Percentiles rank a stretch among this genome's conserved stretches.
These are phyloP conservation scores for Lochmaea crataegi DNA, from an alignment of 2,888 invertebrate species.

Conservation along the genomic window DNA sequence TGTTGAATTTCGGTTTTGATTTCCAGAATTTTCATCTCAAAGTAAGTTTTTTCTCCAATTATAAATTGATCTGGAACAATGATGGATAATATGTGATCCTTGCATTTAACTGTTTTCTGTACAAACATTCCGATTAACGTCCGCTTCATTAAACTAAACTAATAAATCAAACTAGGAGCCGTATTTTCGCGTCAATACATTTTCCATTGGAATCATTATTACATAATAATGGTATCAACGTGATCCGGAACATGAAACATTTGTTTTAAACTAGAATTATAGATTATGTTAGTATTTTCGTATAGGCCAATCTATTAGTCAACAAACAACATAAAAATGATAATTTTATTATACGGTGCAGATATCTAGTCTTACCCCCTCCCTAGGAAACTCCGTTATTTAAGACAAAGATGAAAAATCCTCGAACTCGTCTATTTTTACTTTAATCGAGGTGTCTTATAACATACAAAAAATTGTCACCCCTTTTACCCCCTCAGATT, in stretches of 20 bases:
- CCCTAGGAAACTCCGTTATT: too few relatives aligned
- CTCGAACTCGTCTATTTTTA: too few relatives aligned
- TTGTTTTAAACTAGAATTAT: slow-evolving; percentile 1
- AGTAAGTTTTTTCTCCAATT: background rate
- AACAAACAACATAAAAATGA: too few relatives aligned
- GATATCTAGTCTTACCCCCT: too few relatives aligned
- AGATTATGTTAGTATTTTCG: background rate
- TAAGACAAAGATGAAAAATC: too few relatives aligned
- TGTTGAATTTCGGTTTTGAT: too few relatives aligned
- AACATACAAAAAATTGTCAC: too few relatives aligned
- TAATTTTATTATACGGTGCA: too few relatives aligned
- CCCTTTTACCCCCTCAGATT: too few relatives aligned
- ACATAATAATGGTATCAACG: background rate
- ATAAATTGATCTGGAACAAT: too few relatives aligned
- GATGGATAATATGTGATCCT: too few relatives aligned
- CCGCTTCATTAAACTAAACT: background rate
- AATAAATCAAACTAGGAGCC: background rate
- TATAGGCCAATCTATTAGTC: background rate
- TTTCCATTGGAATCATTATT: background rate
- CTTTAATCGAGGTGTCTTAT: too few relatives aligned
- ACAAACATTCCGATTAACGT: background rate
- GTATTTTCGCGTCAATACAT: slow-evolving; percentile 6
- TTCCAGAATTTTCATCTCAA: background rate
- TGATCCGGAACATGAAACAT: background rate
- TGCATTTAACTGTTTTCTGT: background rate